Percentiles rank a stretch among this genome's conserved stretches.
These are phyloP conservation scores for Halictus rubicundus DNA, from an alignment of 1,140 invertebrate genomes.

Conservation along the genomic window DNA sequence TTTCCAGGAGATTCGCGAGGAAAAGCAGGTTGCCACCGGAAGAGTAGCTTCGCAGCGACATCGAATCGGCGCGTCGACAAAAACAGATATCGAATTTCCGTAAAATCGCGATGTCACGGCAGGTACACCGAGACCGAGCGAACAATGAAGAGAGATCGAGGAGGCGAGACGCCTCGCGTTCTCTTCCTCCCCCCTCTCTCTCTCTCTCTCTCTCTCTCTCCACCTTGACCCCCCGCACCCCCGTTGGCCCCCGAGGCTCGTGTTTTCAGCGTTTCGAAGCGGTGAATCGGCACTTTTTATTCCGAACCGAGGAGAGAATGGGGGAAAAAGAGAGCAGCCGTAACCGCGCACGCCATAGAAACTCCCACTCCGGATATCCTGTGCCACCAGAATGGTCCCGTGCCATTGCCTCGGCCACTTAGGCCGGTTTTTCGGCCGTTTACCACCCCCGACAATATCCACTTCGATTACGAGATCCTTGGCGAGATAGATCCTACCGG, in stretches of 20 bases:
- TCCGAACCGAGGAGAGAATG: constrained; percentile 59
- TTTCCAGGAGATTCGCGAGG: constrained; percentile 20
- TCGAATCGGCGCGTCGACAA: constrained; percentile 6
- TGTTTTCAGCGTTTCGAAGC: constrained; percentile 57
- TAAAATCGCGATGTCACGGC: constrained; percentile 72
- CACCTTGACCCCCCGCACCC: no score
- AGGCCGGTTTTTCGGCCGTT: constrained; percentile 59
- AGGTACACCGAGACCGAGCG: constrained; percentile 50
- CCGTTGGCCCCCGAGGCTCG: background rate
- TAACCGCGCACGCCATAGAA: constrained; percentile 63
- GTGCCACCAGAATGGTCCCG: constrained; percentile 64
- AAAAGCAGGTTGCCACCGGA: constrained; percentile 34
- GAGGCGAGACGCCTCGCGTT: constrained; percentile 38
- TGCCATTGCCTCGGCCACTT: constrained; percentile 70
- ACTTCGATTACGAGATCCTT: constrained; percentile 54
- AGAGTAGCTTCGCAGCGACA: constrained; percentile 23
- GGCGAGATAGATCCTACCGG: constrained; percentile 19
- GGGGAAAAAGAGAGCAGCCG: constrained; percentile 50
- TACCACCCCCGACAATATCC: constrained; percentile 23
- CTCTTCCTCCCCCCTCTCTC: constrained; percentile 4
- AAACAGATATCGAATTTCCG: constrained; percentile 77
- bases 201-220: no score
- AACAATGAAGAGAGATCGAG: constrained; percentile 58
- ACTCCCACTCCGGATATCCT: constrained; percentile 74
- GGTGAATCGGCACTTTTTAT: constrained; percentile 71